Evolutionary conservation across 2,797 vertebrate genomes (phyloP).

Genomic region (Poeciliopsis gracilis): DNA sequence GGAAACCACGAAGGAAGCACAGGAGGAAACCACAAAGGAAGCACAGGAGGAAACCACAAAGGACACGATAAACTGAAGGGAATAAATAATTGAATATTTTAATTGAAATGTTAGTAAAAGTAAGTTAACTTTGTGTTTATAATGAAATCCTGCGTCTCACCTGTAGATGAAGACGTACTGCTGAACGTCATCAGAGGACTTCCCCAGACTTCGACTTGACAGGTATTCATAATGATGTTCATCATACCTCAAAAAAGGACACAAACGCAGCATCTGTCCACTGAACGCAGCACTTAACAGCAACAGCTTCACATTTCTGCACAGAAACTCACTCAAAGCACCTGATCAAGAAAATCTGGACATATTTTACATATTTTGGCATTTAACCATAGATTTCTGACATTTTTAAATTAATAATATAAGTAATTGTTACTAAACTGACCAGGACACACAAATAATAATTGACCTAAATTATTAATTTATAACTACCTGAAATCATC

Average conservation of each 20-base stretch:
- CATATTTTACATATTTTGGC: background rate
- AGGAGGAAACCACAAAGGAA: background rate
- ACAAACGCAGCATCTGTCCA: conserved; percentile 1
- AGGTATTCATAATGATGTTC: background rate
- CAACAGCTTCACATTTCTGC: background rate
- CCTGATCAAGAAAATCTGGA: background rate
- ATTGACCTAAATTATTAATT: background rate
- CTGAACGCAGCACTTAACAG: background rate
- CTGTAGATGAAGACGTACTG: conserved; percentile 72
- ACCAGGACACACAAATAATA: background rate
- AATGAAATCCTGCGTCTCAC: conserved; percentile 31
- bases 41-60: too few relatives aligned
- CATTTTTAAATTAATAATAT: background rate
- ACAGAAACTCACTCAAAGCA: background rate
- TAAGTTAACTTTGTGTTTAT: background rate
- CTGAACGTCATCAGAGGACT: conserved; percentile 27
- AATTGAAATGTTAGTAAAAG: background rate
- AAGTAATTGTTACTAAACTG: background rate
- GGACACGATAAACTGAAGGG: background rate
- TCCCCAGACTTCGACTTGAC: conserved; percentile 58
- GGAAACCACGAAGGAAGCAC: background rate
- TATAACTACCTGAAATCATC: background rate
- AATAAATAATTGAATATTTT: background rate
- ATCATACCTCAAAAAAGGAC: conserved; percentile 59
- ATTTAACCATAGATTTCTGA: background rate